These are phyloP conservation scores for Podarcis raffonei DNA, from an alignment of 2,113 vertebrate genomes.

Conservation along the genomic window DNA sequence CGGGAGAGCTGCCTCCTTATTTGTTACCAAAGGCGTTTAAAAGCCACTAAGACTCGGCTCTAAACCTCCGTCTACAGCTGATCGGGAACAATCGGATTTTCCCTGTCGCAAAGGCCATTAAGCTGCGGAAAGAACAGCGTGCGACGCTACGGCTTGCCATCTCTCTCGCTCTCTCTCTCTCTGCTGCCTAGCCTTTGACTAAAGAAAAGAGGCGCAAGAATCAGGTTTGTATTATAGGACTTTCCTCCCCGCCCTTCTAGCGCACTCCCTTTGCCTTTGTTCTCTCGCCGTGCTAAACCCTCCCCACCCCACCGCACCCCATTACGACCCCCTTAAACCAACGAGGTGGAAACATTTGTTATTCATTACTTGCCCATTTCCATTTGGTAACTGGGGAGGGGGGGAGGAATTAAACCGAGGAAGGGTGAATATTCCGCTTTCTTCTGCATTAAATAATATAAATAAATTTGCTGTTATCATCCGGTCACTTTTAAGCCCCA, in stretches of 20 bases:
- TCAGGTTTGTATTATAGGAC: neutral
- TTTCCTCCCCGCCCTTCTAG: neutral
- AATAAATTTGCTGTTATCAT: neutral
- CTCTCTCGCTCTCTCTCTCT: neutral
- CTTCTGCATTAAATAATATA: neutral
- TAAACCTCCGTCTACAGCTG: neutral
- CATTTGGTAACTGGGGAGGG: neutral
- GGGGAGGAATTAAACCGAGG: neutral
- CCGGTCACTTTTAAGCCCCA: neutral
- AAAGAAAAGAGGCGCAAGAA: too few relatives aligned
- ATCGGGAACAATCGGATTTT: neutral
- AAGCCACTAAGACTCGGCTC: slow-evolving; percentile 48
- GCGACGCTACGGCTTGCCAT: neutral
- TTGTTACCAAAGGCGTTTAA: slow-evolving; percentile 63
- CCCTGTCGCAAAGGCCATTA: neutral
- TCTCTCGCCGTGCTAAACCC: slow-evolving; percentile 34
- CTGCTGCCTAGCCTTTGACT: neutral
- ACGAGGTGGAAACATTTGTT: slow-evolving; percentile 66
- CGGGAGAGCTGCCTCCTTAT: slow-evolving; percentile 71
- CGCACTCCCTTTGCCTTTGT: slow-evolving; percentile 27
- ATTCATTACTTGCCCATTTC: slow-evolving; percentile 58
- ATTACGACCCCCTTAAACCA: slow-evolving; percentile 30
- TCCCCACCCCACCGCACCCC: neutral
- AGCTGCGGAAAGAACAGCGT: neutral
- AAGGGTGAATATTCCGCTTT: neutral